Base-by-base conservation (phyloP, 2,888 invertebrate species). In the Drosophila flavopinicola region DNA sequence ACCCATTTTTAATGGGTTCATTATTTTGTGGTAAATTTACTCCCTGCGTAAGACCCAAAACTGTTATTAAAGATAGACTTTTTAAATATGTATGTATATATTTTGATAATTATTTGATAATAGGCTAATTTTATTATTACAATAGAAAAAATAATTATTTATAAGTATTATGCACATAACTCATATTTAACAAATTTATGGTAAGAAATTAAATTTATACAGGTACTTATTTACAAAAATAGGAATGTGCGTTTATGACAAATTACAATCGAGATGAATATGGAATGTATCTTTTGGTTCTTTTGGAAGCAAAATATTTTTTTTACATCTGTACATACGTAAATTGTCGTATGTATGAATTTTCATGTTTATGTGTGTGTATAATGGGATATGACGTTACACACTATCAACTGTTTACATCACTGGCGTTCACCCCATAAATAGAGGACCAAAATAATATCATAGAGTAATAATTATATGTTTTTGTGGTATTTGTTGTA, bases 181-280 rank as follows among this genome's bases (percentile, higher is more conserved):
- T 41, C 41, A 59, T 68, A 58, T 45, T 68, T 63, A 85, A 78
- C 47, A 74, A 74, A 76, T 66, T 49, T 41, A 39, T 56, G 17
- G 30, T 56, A 57, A 58, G 52, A 57, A 68, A 68, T 65, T 37
- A 45, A 49, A 41, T 63, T 60, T 63, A 58, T 63, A 58, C 57
- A 77, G 48, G 65, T 66, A 66, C 39, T 57, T 86, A 78, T 85
- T 75, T 85, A 78, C 86, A 70, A 52, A 47, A 44, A 49, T 57
- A 59, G 53, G 60, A 65, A 61, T 78, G 76, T 75, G 71, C 66
- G 57, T 63, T 29, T 45, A 59, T 65, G 48, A 54, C 44, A 67
- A 38, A 45, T 56, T 59, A 30, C 53, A 51, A 47, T 63, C 29
- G 20, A 47, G 53, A 78, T 61, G 38, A 64, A 64, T 30, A 56